These are phyloP conservation scores for Solenopsis fugax DNA, from an alignment of 1,140 invertebrate species.

Conservation along the genomic window DNA sequence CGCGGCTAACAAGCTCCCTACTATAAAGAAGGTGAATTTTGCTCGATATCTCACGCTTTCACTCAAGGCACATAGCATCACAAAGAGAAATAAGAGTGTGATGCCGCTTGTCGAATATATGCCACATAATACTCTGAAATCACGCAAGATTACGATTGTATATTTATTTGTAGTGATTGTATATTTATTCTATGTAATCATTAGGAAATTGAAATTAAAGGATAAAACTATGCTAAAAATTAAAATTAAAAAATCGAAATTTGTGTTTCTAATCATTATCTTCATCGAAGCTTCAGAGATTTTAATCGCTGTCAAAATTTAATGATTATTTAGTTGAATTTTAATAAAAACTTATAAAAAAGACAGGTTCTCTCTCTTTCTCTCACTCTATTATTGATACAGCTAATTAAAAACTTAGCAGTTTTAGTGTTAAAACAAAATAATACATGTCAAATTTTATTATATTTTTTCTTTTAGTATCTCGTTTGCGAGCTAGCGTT, in stretches of 20 bases:
- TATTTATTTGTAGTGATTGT: background rate
- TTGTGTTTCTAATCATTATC: background rate
- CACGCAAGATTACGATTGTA: conserved; percentile 29
- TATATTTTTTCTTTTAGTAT: background rate
- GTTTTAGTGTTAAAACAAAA: conserved; percentile 6
- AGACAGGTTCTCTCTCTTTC: background rate
- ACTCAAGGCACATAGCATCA: conserved; percentile 84
- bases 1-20: conserved; percentile 88
- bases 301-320: background rate
- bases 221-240: background rate
- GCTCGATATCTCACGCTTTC: conserved; percentile 88
- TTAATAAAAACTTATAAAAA: too few species aligned
- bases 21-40: conserved; percentile 88
- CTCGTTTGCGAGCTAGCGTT: background rate
- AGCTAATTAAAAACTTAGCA: background rate
- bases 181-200: background rate
- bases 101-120: conserved; percentile 80
- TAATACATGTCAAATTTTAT: background rate
- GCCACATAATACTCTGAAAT: conserved; percentile 82
- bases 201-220: background rate
- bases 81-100: conserved; percentile 79
- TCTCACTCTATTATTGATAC: background rate
- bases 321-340: background rate
- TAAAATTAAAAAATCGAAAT: background rate
- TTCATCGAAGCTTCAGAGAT: background rate